Conservation (phyloP, 2,113 vertebrate genomes). For the Carassius auratus region DNA sequence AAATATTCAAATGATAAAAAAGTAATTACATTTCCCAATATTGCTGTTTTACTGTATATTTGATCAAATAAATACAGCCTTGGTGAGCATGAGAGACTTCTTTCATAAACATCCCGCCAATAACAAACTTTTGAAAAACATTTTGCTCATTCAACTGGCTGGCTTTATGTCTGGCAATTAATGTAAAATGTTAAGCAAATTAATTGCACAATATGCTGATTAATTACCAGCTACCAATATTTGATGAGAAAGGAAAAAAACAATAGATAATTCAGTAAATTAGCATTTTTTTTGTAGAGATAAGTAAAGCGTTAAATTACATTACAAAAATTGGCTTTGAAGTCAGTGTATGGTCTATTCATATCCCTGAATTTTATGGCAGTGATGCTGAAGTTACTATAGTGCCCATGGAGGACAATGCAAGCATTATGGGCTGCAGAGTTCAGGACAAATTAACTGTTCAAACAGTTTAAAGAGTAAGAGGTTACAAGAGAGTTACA, state of each 20-base stretch:
- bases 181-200: neutral
- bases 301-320: neutral
- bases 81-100: neutral
- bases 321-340: neutral
- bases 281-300: neutral
- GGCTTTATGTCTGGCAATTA: neutral
- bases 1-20: neutral
- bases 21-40: neutral
- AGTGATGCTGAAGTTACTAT: neutral
- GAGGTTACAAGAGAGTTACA: neutral
- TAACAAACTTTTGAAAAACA: neutral
- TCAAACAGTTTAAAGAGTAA: slow-evolving; percentile 3
- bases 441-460: neutral
- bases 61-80: neutral
- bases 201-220: neutral
- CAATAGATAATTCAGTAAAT: neutral
- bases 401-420: neutral
- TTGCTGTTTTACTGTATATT: neutral
- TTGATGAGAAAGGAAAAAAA: neutral
- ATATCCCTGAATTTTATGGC: neutral
- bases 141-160: neutral
- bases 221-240: neutral
- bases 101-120: neutral
- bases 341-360: neutral
- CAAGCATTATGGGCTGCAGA: neutral